Evolutionary conservation across 2,888 invertebrate genomes (phyloP).

Genomic region (Mycogona germanica): DNA sequence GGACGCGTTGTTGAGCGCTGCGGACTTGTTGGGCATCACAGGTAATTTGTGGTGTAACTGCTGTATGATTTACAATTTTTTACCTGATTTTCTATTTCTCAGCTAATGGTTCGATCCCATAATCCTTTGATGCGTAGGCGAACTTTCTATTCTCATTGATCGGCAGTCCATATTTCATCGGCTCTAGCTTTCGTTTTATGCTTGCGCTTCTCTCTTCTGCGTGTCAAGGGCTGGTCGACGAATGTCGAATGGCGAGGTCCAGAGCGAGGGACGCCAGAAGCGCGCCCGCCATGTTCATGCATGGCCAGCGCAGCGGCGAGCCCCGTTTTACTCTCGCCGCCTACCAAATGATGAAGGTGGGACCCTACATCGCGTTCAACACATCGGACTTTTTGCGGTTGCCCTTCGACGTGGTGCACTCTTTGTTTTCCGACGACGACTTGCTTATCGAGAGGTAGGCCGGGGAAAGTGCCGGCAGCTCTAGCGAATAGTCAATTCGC

Average conservation of each 20-base stretch:
- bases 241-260: neutral
- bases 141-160: neutral
- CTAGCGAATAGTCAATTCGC: no score
- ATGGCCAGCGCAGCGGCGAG: neutral
- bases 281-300: constrained; percentile 4
- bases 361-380: neutral
- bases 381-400: neutral
- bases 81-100: no score
- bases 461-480: no score
- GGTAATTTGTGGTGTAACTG: no score
- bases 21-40: no score
- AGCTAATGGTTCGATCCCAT: neutral
- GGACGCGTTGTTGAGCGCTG: no score
- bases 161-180: neutral
- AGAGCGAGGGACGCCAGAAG: neutral
- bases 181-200: neutral
- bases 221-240: neutral
- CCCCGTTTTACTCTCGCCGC: neutral
- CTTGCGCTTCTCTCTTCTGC: neutral
- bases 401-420: neutral
- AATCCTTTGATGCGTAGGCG: neutral
- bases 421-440: neutral
- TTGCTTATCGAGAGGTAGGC: neutral
- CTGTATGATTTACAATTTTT: no score
- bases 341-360: neutral